Evolutionary conservation across 2,888 invertebrate genomes (phyloP).

Genomic region (Epinotia bilunana): DNA sequence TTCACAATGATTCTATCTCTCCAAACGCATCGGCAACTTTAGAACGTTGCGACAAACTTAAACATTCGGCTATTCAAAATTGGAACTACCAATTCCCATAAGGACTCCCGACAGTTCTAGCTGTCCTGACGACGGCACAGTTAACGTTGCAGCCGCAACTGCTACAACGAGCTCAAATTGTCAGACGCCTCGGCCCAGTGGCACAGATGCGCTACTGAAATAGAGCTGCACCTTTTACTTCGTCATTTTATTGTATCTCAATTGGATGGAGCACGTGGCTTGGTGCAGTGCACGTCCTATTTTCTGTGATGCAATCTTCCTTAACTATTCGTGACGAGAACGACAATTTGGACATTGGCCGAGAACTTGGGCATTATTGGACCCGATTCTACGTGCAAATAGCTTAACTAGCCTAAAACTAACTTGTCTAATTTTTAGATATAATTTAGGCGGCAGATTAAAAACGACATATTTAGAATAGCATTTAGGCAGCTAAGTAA

Average conservation of each 20-base stretch:
- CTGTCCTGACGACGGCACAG: constrained; percentile 10
- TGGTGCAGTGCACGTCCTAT: constrained; percentile 33
- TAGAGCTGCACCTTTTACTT: constrained; percentile 60
- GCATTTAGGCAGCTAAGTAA: too few species aligned
- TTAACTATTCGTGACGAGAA: not conserved
- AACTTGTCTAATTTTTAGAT: too few species aligned
- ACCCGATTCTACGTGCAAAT: too few species aligned
- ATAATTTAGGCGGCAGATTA: too few species aligned
- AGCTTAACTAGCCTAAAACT: too few species aligned
- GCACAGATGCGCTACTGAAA: constrained; percentile 76
- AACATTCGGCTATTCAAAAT: constrained; percentile 8
- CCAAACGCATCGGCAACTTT: constrained; percentile 17
- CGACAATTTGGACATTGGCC: not conserved
- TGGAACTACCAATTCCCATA: not conserved
- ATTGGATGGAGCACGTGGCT: constrained; percentile 38
- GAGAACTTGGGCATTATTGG: not conserved
- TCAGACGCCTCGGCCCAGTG: constrained; percentile 74
- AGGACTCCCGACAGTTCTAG: not conserved
- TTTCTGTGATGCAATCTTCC: constrained; percentile 38
- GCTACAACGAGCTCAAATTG: constrained; percentile 70
- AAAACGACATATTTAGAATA: too few species aligned
- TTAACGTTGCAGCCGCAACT: constrained; percentile 39
- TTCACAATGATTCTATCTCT: constrained; percentile 13
- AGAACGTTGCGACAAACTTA: constrained; percentile 14
- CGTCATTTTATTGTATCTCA: constrained; percentile 41